Conservation (phyloP, 2,797 vertebrate genomes). For the Sebastes trivittatus region DNA sequence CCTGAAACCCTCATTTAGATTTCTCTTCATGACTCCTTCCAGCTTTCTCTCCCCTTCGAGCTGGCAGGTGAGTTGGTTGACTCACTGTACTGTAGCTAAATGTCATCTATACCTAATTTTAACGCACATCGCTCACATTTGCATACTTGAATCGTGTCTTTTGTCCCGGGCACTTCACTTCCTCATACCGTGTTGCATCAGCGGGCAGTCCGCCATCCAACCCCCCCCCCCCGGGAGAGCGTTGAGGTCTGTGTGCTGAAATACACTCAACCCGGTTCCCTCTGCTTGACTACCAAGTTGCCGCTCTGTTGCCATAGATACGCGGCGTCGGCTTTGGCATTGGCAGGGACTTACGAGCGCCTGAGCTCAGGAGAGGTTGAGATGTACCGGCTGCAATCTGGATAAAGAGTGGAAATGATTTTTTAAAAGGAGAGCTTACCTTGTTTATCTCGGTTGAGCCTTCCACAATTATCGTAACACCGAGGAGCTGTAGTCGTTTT, state of each 20-base stretch:
- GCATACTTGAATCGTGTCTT: not conserved
- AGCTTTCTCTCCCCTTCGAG: not conserved
- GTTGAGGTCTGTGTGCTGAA: constrained; percentile 45
- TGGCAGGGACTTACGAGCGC: constrained; percentile 43
- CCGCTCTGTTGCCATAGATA: constrained; percentile 79
- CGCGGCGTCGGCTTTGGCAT: constrained; percentile 40
- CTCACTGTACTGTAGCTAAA: not conserved
- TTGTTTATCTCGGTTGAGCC: constrained; percentile 43
- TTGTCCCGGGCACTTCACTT: constrained; percentile 25
- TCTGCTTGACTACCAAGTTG: constrained; percentile 60
- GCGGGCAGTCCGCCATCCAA: constrained; percentile 30
- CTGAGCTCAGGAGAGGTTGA: constrained; percentile 44
- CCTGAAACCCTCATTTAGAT: not conserved
- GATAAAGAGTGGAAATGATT: constrained; percentile 28
- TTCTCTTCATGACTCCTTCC: too few relatives aligned
- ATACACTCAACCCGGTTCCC: constrained; percentile 64
- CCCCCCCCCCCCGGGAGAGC: constrained; percentile 13
- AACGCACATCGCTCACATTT: not conserved
- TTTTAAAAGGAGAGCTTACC: constrained; percentile 12
- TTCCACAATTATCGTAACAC: constrained; percentile 27
- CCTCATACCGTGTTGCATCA: constrained; percentile 37
- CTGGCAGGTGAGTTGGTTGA: not conserved
- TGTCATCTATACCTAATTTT: not conserved
- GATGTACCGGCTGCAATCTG: constrained; percentile 54
- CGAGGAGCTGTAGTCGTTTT: not conserved